Conservation (phyloP, 64 coral and sea anemone species). For the Cladopsammia gracilis region DNA sequence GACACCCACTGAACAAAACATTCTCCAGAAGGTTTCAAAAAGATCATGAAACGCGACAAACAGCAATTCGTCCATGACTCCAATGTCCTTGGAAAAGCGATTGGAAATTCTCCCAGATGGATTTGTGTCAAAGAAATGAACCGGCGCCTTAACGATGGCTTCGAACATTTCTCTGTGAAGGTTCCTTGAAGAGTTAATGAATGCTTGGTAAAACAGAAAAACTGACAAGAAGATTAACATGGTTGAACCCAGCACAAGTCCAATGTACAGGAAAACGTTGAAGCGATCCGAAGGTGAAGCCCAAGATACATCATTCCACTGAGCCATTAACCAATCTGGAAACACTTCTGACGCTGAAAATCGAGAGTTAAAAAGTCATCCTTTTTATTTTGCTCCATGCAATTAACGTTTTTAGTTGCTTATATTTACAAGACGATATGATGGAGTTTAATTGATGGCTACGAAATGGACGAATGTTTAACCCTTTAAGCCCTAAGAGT, state of each 20-base stretch:
- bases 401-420: no score
- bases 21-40: neutral
- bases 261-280: conserved; percentile 7
- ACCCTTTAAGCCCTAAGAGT: no score
- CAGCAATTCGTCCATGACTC: conserved; percentile 52
- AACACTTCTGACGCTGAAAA: conserved; percentile 39
- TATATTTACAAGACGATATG: no score
- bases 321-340: conserved; percentile 54
- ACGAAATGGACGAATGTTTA: no score
- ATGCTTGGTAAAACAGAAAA: neutral
- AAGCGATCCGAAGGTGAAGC: neutral
- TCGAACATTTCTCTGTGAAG: conserved; percentile 55
- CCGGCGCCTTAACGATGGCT: conserved; percentile 6
- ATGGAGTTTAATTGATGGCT: no score
- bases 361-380: no score
- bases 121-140: conserved; percentile 62
- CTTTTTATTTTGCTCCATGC: no score
- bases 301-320: conserved; percentile 49
- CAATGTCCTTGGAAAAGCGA: conserved; percentile 67
- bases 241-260: conserved; percentile 9
- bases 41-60: neutral
- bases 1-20: conserved; percentile 11
- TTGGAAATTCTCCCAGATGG: conserved; percentile 55
- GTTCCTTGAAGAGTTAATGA: conserved; percentile 35
- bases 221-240: conserved; percentile 14